phyloP scores from a whole-genome alignment of 2,113 vertebrate species.

The Hiodon alosoides region DNA sequence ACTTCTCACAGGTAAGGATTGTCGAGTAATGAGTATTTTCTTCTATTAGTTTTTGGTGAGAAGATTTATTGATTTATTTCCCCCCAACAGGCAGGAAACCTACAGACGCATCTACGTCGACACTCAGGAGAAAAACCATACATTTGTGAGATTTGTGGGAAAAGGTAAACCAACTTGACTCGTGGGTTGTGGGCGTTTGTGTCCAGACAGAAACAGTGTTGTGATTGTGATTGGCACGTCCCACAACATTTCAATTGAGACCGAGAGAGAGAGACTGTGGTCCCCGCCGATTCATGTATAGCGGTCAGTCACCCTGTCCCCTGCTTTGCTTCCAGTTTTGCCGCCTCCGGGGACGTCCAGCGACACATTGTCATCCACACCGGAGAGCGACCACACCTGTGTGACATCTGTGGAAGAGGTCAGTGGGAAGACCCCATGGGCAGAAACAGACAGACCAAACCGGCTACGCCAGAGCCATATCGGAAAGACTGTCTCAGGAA shows the following conservation, averaged over 20 bases:
- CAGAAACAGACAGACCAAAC: no score
- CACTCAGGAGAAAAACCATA: slow-evolving; percentile 96
- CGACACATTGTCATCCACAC: slow-evolving; percentile 94
- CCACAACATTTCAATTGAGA: neutral
- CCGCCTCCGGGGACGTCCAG: slow-evolving; percentile 91
- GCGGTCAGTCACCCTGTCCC: neutral
- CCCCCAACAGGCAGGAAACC: slow-evolving; percentile 81
- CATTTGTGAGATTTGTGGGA: slow-evolving; percentile 96
- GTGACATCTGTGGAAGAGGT: slow-evolving; percentile 95
- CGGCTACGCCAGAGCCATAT: no score
- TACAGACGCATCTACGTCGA: slow-evolving; percentile 90
- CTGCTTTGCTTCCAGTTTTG: slow-evolving; percentile 68
- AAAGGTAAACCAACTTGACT: slow-evolving; percentile 66
- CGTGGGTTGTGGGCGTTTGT: neutral
- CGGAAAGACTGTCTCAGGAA: no score
- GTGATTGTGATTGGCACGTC: neutral
- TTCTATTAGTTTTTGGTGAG: neutral
- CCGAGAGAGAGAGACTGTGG: neutral
- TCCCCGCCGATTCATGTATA: neutral
- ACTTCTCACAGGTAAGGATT: slow-evolving; percentile 89
- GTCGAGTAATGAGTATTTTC: neutral
- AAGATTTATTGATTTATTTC: neutral
- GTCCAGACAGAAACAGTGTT: neutral
- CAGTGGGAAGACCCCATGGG: slow-evolving; percentile 9
- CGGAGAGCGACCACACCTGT: slow-evolving; percentile 88